These are phyloP conservation scores for Melanotaenia maccullochi DNA, from an alignment of 2,797 vertebrate species.

Conservation along the genomic window DNA sequence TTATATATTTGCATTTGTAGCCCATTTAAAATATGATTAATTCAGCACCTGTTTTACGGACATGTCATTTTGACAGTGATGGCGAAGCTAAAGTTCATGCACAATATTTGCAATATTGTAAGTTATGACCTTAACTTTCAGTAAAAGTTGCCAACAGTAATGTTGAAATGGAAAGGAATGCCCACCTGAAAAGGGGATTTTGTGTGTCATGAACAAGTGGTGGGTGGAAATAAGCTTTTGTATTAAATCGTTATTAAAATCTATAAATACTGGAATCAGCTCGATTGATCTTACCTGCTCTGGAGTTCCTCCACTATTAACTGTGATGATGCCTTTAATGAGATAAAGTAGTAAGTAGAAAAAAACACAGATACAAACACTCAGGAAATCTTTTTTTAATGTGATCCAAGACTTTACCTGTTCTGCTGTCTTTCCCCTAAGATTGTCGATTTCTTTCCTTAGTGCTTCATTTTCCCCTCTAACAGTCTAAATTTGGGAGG, in stretches of 20 bases:
- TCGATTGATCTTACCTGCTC: conserved; percentile 85
- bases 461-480: conserved; percentile 86
- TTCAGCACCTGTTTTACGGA: neutral
- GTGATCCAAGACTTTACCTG: conserved; percentile 78
- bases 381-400: neutral
- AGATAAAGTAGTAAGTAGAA: conserved; percentile 19
- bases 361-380: conserved; percentile 3
- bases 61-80: neutral
- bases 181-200: neutral
- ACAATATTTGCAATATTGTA: neutral
- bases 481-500: conserved; percentile 79
- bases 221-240: neutral
- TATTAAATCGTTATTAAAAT: neutral
- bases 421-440: conserved; percentile 85
- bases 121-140: neutral
- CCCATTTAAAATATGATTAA: neutral
- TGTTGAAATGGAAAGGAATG: neutral
- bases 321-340: conserved; percentile 85
- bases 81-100: neutral
- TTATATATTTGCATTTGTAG: neutral
- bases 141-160: neutral
- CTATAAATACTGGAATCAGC: neutral
- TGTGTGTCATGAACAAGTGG: neutral
- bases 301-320: conserved; percentile 89
- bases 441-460: conserved; percentile 84